Evolutionary conservation across 2,113 vertebrate genomes (phyloP), one percentile per base, ranked within the genome.

Genomic region (Tenrec ecaudatus): DNA sequence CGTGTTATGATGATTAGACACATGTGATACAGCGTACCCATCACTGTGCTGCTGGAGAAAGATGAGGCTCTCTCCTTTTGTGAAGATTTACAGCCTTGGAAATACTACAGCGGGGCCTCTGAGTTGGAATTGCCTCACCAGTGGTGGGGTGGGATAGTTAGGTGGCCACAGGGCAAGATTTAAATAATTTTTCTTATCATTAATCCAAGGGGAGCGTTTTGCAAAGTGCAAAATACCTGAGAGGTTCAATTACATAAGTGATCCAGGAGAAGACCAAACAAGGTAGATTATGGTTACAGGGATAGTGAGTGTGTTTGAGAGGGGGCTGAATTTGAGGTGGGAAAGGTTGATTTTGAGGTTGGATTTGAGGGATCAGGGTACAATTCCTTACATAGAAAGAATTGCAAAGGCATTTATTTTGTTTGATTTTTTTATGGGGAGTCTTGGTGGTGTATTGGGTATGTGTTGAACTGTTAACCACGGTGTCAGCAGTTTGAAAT

Each of bases 1-100:
- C 89, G 58, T 95, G 84, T 57, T 80, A 64, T 47, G 64, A 92
- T 93, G 89, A 89, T 93, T 75, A 93, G 40, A 92, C 60, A 85
- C 57, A 88, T 83, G 88, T 33, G n/a, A 38, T 68, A 22, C 29
- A 78, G 31, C 36, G 81, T 31, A 29, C 53, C 40, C 94, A 53
- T 62, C 53, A 57, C 64, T 62, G 62, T 64, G 20, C 11, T 53
- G 47, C 47, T 53, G 47, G 47, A 40, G 40, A 53, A 53, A 53
- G 47, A 53, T 53, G 47, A 53, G 4, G 4, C 47, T 53, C 9
- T 12, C 9, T 53, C 47, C 47, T 53, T 53, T 53, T 53, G 47
- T 53, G 12, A 53, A 53, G 47, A 53, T 53, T 53, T 53, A 53
- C 47, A 7, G 47, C 6, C 43, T 47, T 47, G 43, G 43, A 47